Evolutionary conservation across 2,888 invertebrate genomes (phyloP), one percentile per base, ranked within the genome.

Genomic region (Biston stratarius): DNA sequence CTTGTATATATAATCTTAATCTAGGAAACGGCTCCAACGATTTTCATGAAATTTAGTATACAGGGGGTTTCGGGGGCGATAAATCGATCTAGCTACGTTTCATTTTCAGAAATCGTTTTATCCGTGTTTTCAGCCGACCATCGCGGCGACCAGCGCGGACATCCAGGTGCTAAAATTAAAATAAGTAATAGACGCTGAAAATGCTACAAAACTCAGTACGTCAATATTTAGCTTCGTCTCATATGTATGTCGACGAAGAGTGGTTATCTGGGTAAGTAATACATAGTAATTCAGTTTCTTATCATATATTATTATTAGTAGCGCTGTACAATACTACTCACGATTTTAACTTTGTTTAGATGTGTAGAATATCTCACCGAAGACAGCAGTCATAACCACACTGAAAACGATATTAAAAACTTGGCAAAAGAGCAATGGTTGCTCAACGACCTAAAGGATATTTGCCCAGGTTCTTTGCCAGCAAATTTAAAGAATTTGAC

Each of bases 371-470:
- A 94, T 85, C 90, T 95, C 73, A 90, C 89, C 69, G 89, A 89
- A 71, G 92, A 94, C 70, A 82, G 81, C 70, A 81, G 86, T 14
- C 80, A 82, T 49, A 88, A 85, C 69, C 90, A 90, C 60, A 89
- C 85, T 33, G 82, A 91, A 67, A 79, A 87, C n/a, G 93, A 95
- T 34, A 88, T 96, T 61, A 88, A 95, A 75, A 84, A 85, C 60
- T 94, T 95, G 79, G 96, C 95, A 0, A 95, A 93, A 74, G 94
- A 95, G 65, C 96, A 96, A 79, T 96, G 96, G 96, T 83, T 95
- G 53, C 82, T 96, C 6, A 93, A 95, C 74, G 96, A 96, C 82
- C 84, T 96, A 56, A 91, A 95, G 62, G 95, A 96, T 14, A 95
- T 96, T 55, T 95, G 95, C 71, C 94, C 95, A 0, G 95, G 95